Conservation (phyloP, 1,140 invertebrate species). For the Pemphigus obesinymphae region DNA sequence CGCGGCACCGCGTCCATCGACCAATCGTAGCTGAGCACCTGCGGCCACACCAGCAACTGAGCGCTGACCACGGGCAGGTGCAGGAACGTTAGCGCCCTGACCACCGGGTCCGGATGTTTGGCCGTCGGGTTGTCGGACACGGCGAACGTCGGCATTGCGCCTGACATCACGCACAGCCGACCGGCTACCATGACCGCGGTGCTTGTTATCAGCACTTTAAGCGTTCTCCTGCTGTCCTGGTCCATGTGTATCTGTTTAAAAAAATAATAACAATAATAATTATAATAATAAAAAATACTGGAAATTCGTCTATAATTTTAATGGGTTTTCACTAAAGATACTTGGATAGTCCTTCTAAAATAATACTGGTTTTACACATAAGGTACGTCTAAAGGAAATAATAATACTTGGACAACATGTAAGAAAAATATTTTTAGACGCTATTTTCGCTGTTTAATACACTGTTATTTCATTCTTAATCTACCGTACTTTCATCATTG, state of each 20-base stretch:
- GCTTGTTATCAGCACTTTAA: slow-evolving; percentile 56
- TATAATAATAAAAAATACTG: too few species aligned
- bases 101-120: slow-evolving; percentile 62
- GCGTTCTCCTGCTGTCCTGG: slow-evolving; percentile 60
- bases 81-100: slow-evolving; percentile 73
- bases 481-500: too few species aligned
- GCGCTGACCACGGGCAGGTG: slow-evolving; percentile 84
- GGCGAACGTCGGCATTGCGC: slow-evolving; percentile 69
- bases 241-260: slow-evolving; percentile 43
- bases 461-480: too few species aligned
- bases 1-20: slow-evolving; percentile 87
- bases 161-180: slow-evolving; percentile 60
- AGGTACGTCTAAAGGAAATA: too few species aligned
- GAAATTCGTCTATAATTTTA: too few species aligned
- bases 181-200: slow-evolving; percentile 58
- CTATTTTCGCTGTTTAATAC: too few species aligned
- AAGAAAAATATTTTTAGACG: too few species aligned
- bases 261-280: too few species aligned
- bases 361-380: too few species aligned
- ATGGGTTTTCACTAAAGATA: too few species aligned
- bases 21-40: slow-evolving; percentile 85
- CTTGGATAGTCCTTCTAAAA: too few species aligned
- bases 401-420: too few species aligned
- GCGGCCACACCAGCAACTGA: slow-evolving; percentile 72
- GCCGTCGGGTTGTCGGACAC: slow-evolving; percentile 85